Conservation (phyloP, 2,888 invertebrate genomes). For the Loripinus fragilis region DNA sequence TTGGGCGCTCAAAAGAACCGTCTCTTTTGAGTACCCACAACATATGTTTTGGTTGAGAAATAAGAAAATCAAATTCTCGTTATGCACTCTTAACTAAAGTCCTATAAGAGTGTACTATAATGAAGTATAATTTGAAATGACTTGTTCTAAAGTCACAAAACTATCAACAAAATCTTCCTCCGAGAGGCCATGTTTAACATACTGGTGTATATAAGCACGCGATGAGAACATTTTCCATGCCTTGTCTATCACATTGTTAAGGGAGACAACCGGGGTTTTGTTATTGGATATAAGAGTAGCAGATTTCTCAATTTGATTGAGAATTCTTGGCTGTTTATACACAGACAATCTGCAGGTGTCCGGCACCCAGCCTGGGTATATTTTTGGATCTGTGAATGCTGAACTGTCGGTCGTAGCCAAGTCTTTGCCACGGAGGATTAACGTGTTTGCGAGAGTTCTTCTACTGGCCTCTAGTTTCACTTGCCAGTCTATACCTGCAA, state of each 20-base stretch:
- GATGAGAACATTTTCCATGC: constrained; percentile 84
- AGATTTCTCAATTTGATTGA: constrained; percentile 80
- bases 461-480: constrained; percentile 73
- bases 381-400: constrained; percentile 72
- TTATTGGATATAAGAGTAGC: constrained; percentile 82
- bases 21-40: too few relatives aligned
- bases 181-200: constrained; percentile 80
- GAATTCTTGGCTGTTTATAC: constrained; percentile 75
- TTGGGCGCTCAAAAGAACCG: too few relatives aligned
- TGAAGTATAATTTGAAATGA: constrained; percentile 79
- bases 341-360: constrained; percentile 62
- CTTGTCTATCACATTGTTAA: constrained; percentile 79
- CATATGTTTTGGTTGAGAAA: too few relatives aligned
- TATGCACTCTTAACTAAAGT: too few relatives aligned
- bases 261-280: constrained; percentile 72
- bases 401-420: constrained; percentile 63
- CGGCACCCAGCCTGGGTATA: constrained; percentile 79
- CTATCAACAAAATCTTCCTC: constrained; percentile 83
- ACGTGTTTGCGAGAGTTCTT: constrained; percentile 76
- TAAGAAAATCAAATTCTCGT: too few relatives aligned
- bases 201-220: constrained; percentile 84
- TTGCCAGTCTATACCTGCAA: constrained; percentile 81
- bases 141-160: constrained; percentile 82
- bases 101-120: constrained; percentile 46
- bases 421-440: constrained; percentile 79